Evolutionary conservation across 1,140 invertebrate species (phyloP).

Genomic region (Ceratosolen solmsi): DNA sequence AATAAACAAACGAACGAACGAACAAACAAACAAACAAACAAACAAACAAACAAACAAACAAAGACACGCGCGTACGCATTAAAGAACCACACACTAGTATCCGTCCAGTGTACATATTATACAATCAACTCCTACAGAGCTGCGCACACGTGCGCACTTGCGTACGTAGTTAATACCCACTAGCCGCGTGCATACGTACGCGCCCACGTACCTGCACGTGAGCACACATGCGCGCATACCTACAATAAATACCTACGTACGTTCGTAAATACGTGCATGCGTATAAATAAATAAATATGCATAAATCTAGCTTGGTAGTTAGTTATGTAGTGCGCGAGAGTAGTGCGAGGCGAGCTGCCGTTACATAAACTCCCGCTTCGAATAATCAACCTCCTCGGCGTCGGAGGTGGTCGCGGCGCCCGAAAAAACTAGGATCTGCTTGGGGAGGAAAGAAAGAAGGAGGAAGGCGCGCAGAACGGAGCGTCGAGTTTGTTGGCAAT

Average conservation of each 20-base stretch:
- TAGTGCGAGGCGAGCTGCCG: background rate
- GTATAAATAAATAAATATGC: background rate
- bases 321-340: background rate
- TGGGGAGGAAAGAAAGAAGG: slow-evolving; percentile 5
- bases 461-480: slow-evolving; percentile 42
- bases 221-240: background rate
- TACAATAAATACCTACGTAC: background rate
- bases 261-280: background rate
- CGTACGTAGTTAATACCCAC: too few relatives aligned
- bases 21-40: too few relatives aligned
- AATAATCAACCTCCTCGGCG: background rate
- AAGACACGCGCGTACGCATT: background rate
- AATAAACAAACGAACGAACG: too few relatives aligned
- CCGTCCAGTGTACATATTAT: slow-evolving; percentile 18
- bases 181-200: background rate
- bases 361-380: background rate
- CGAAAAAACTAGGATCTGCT: slow-evolving; percentile 26
- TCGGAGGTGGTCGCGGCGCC: background rate
- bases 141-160: too few relatives aligned
- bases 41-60: background rate
- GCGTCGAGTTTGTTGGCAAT: slow-evolving; percentile 70
- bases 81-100: slow-evolving; percentile 10
- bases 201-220: background rate
- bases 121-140: too few relatives aligned
- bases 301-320: slow-evolving; percentile 10